Evolutionary conservation across 2,797 vertebrate species (phyloP).

Genomic region (Sarcoramphus papa): DNA sequence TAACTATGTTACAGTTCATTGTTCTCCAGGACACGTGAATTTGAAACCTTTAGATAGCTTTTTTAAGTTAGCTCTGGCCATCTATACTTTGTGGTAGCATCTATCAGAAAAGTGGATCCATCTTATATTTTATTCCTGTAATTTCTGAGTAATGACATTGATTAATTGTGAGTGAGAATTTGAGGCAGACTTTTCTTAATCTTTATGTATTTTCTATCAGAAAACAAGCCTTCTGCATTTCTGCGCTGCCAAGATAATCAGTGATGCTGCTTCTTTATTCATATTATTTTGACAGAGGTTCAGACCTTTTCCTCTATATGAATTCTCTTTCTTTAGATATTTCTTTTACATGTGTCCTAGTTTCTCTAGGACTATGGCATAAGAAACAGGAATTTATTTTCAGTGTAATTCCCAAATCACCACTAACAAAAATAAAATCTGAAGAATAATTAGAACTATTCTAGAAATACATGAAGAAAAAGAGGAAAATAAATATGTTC

Average conservation of each 20-base stretch:
- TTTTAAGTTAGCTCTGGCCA: neutral
- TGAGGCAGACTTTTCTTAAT: neutral
- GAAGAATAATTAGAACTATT: neutral
- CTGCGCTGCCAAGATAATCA: conserved; percentile 9
- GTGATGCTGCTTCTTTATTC: neutral
- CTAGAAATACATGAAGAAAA: neutral
- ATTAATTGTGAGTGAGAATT: neutral
- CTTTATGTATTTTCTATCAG: neutral
- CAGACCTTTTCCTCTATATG: neutral
- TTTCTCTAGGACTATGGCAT: neutral
- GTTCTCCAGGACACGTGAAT: neutral
- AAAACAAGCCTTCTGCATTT: neutral
- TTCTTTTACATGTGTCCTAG: neutral
- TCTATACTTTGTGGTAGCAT: neutral
- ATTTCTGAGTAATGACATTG: neutral
- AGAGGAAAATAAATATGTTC: neutral
- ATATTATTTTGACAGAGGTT: conserved; percentile 7
- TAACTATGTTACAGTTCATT: neutral
- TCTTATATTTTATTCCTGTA: neutral
- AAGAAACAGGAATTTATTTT: neutral
- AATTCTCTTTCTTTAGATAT: neutral
- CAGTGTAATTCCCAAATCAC: neutral
- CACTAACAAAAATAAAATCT: neutral
- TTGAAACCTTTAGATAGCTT: neutral
- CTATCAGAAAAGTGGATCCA: neutral